Evolutionary conservation across 53 echinoderm and acorn worm genomes (phyloP).

Genomic region (Stichopus horrens): DNA sequence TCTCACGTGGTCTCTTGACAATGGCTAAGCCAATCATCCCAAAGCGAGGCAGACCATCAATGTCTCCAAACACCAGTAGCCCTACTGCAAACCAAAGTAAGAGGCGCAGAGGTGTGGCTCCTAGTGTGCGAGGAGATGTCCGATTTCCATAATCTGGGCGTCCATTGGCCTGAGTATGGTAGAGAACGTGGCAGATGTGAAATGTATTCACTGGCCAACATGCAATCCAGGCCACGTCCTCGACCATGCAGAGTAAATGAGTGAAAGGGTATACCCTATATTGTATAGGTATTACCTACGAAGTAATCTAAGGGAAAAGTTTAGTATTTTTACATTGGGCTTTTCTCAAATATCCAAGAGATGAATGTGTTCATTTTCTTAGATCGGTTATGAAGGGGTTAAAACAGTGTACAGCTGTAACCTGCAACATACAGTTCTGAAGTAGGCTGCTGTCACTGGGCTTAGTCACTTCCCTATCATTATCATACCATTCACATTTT

Average conservation of each 20-base stretch:
- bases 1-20: constrained; percentile 19
- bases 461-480: too few relatives aligned
- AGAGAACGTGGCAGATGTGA: constrained; percentile 17
- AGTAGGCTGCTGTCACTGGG: too few relatives aligned
- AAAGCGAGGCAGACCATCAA: constrained; percentile 29
- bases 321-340: constrained; percentile 9
- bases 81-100: constrained; percentile 16
- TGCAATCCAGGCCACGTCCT: constrained; percentile 34
- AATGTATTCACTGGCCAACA: background rate
- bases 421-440: too few relatives aligned
- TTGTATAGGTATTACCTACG: constrained; percentile 1
- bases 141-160: background rate
- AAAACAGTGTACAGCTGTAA: too few relatives aligned
- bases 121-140: constrained; percentile 3
- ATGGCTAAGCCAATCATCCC: constrained; percentile 13
- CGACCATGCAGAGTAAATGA: constrained; percentile 6
- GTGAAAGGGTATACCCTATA: background rate
- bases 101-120: constrained; percentile 12
- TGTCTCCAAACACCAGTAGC: background rate
- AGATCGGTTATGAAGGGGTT: constrained; percentile 12
- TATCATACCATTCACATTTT: too few relatives aligned
- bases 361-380: constrained; percentile 5
- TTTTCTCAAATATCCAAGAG: constrained; percentile 21
- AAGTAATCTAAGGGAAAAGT: background rate
- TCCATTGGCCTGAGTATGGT: constrained; percentile 31